phyloP scores from a whole-genome alignment of 2,797 vertebrate genomes.

The Prunella strophiata region DNA sequence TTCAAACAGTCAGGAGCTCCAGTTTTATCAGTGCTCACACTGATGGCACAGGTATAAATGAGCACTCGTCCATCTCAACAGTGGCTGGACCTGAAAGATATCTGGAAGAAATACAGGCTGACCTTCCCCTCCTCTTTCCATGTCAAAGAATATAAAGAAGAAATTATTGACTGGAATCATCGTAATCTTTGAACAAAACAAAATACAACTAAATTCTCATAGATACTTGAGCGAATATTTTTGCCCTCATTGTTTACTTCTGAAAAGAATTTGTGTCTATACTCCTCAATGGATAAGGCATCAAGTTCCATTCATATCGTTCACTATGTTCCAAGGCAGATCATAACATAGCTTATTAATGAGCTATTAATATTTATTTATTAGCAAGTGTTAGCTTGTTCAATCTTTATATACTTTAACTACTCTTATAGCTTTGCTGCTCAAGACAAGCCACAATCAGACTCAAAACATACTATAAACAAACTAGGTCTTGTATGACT shows the following conservation, averaged over 20 bases:
- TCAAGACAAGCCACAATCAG: not conserved
- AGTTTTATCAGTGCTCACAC: not conserved
- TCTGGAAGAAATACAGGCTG: not conserved
- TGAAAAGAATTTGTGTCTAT: not conserved
- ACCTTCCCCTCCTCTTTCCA: not conserved
- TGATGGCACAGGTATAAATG: not conserved
- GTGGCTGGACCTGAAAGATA: not conserved
- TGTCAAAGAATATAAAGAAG: not conserved
- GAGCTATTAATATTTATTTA: not conserved
- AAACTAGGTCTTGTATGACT: not conserved
- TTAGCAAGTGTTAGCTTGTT: not conserved
- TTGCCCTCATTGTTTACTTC: not conserved
- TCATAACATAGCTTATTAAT: not conserved
- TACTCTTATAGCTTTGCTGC: not conserved
- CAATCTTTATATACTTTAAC: not conserved
- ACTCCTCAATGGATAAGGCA: not conserved
- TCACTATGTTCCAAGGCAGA: not conserved
- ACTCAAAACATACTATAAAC: not conserved
- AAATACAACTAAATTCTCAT: not conserved
- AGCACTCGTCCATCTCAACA: not conserved
- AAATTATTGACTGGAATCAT: not conserved
- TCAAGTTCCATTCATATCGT: not conserved
- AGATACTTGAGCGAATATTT: not conserved
- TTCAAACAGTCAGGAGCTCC: not conserved
- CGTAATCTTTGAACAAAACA: not conserved